Percentiles rank a stretch among this genome's conserved stretches.
Evolutionary conservation across 2,888 invertebrate genomes (phyloP).

Genomic region (Tholera decimalis): DNA sequence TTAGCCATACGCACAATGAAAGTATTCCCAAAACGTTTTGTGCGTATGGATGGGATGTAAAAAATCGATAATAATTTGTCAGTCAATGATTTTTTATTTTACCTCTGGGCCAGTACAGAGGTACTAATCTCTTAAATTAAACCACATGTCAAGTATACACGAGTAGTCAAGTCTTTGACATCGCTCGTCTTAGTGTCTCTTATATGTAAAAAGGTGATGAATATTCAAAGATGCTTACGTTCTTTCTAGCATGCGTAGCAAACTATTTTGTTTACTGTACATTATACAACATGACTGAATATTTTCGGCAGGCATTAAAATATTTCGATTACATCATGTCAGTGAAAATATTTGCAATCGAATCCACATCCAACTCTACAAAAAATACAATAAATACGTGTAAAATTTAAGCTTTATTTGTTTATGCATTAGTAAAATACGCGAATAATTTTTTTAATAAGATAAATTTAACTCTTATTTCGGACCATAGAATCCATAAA

Average conservation of each 20-base stretch:
- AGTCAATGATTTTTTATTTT: too few species aligned
- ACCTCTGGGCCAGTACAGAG: too few species aligned
- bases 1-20: too few species aligned
- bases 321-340: neutral
- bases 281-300: neutral
- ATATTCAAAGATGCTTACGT: slow-evolving; percentile 4
- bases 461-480: too few species aligned
- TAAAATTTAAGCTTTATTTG: neutral
- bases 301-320: slow-evolving; percentile 3
- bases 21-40: too few species aligned
- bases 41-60: too few species aligned
- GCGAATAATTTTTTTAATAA: too few species aligned
- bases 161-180: neutral
- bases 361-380: neutral
- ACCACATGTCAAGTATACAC: neutral
- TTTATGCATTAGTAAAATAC: too few species aligned
- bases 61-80: too few species aligned
- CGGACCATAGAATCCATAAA: too few species aligned
- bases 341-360: slow-evolving; percentile 8
- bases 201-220: neutral
- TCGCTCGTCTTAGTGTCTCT: neutral
- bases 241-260: neutral
- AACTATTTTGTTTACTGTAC: neutral
- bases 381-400: neutral
- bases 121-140: too few species aligned